phyloP scores from a whole-genome alignment of 2,113 vertebrate genomes.

The Cyprinodon tularosa region DNA sequence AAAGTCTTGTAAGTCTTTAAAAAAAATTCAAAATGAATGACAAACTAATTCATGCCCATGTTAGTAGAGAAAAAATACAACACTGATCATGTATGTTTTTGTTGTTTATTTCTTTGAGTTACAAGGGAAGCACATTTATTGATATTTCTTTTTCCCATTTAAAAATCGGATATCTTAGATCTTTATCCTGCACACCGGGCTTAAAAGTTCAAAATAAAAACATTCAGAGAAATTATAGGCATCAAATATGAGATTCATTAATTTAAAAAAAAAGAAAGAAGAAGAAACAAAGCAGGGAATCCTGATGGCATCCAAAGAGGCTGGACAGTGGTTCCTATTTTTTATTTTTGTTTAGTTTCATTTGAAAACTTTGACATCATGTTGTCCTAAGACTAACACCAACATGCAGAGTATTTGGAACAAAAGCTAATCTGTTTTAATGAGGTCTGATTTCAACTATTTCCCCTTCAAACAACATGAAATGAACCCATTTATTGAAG shows the following conservation, averaged over 20 bases:
- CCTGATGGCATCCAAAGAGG: slow-evolving; percentile 34
- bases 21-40: background rate
- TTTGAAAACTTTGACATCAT: slow-evolving; percentile 42
- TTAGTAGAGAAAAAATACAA: background rate
- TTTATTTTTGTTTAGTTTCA: slow-evolving; percentile 10
- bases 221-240: slow-evolving; percentile 64
- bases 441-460: background rate
- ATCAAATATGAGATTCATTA: slow-evolving; percentile 62
- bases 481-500: background rate
- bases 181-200: slow-evolving; percentile 49
- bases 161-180: slow-evolving; percentile 53
- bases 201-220: slow-evolving; percentile 63
- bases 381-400: slow-evolving; percentile 30
- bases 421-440: slow-evolving; percentile 21
- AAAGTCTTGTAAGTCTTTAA: background rate
- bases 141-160: slow-evolving; percentile 53
- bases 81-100: background rate
- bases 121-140: slow-evolving; percentile 80
- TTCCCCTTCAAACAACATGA: slow-evolving; percentile 7
- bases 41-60: background rate
- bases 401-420: slow-evolving; percentile 41
- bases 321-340: slow-evolving; percentile 28
- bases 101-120: slow-evolving; percentile 68
- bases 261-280: slow-evolving; percentile 39
- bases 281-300: slow-evolving; percentile 36